Evolutionary conservation across 2,113 vertebrate genomes (phyloP).

Genomic region (Falcunculus frontatus): DNA sequence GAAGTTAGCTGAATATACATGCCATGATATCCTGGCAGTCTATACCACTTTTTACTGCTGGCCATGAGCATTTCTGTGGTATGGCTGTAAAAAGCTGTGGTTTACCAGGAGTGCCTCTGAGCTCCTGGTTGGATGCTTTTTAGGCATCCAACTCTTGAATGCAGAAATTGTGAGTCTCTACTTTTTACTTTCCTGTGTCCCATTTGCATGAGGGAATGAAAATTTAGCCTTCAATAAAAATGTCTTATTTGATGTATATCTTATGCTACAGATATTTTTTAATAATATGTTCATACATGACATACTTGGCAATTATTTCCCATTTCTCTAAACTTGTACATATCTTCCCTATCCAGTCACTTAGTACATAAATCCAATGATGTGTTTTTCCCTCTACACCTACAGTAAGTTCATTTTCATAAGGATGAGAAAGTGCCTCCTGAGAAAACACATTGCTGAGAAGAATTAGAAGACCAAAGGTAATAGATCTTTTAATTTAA

Average conservation of each 20-base stretch:
- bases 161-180: neutral
- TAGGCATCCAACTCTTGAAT: neutral
- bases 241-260: neutral
- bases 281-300: neutral
- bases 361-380: neutral
- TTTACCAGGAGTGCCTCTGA: neutral
- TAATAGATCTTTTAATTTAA: slow-evolving; percentile 58
- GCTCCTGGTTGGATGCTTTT: too few relatives aligned
- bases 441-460: slow-evolving; percentile 1
- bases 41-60: neutral
- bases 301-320: slow-evolving; percentile 32
- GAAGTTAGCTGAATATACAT: neutral
- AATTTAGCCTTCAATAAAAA: slow-evolving; percentile 7
- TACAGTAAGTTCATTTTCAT: slow-evolving; percentile 17
- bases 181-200: neutral
- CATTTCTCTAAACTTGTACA: neutral
- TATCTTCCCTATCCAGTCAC: neutral
- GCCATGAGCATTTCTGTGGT: neutral
- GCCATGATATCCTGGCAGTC: neutral
- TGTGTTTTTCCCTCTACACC: slow-evolving; percentile 14
- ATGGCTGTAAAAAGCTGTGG: neutral
- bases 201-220: neutral
- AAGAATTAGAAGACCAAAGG: slow-evolving; percentile 48
- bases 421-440: slow-evolving; percentile 12
- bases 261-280: neutral